Base-by-base conservation (phyloP, 2,888 invertebrate species). In the Tortricodes alternella region DNA sequence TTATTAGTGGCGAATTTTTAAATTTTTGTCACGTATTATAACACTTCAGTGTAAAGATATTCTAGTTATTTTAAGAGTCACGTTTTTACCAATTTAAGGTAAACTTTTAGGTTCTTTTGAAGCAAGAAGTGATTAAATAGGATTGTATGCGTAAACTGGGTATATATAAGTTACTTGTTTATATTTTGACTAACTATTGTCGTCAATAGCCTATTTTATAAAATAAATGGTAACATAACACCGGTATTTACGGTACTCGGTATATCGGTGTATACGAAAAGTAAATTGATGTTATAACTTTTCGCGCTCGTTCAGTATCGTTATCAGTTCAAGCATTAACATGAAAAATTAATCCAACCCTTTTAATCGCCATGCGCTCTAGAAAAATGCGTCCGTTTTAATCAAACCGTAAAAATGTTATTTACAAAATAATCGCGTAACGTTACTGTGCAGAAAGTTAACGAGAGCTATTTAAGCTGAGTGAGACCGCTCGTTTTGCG, bases 381-480 rank as follows among this genome's bases (percentile, higher is more conserved):
- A 71, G 63, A 58, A 68, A 73, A 73, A 74, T 70, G 71, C 65
- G 64, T 63, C 62, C 67, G 69, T 79, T 83, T 84, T 82, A 82
- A 84, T 84, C 77, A 83, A 80, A 77, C 76, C 78, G 77, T 80
- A 80, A 83, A 76, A 85, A 83, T 78, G 75, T 78, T 77, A 78
- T 83, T 81, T 80, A 75, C 71, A 78, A 83, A 80, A 84, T 86
- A 85, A 85, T 84, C 83, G 77, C 69, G 68, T 65, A 66, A 68
- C 77, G 79, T 80, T 78, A 76, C 80, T 67, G 74, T 73, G 76
- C 75, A 73, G 76, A 75, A 86, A 85, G 87, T 87, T 86, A 89
- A 89, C 86, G 88, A 88, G 88, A 78, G 85, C 78, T 87, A 86
- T 88, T 89, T 85, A 84, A 82, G 73, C 72, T 72, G 66, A 67